These are phyloP conservation scores for Bombus ignitus DNA, from an alignment of 1,140 invertebrate species.

Conservation along the genomic window DNA sequence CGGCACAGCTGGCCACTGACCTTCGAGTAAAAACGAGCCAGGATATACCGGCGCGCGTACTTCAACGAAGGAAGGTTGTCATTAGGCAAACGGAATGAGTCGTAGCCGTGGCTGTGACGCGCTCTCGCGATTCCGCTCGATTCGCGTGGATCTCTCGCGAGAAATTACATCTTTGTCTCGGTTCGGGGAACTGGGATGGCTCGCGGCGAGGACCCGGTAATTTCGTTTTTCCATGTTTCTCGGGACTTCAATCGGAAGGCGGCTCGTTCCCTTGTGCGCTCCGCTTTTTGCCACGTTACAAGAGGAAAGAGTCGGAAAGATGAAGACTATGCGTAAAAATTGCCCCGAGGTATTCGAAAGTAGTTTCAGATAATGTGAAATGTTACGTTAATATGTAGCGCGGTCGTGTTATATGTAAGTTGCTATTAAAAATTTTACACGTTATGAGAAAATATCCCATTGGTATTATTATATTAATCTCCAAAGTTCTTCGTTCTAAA, in stretches of 20 bases:
- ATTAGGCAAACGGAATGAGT: slow-evolving; percentile 9
- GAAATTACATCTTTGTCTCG: slow-evolving; percentile 19
- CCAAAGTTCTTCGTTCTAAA: too few species aligned
- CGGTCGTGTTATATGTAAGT: too few species aligned
- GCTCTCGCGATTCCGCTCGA: not conserved
- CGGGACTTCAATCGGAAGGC: not conserved
- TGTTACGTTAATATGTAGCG: not conserved
- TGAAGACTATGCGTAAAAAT: not conserved
- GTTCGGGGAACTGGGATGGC: slow-evolving; percentile 6
- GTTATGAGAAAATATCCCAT: not conserved
- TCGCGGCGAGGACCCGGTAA: not conserved
- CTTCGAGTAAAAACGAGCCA: not conserved
- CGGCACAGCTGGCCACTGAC: not conserved
- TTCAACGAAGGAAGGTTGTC: not conserved
- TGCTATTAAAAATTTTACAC: not conserved
- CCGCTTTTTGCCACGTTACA: not conserved
- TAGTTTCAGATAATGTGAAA: not conserved
- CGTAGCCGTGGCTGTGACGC: not conserved
- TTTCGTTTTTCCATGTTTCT: slow-evolving; percentile 26
- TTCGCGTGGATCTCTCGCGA: not conserved
- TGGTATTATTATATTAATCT: too few species aligned
- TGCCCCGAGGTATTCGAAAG: not conserved
- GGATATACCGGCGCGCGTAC: not conserved
- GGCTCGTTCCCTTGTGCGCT: not conserved
- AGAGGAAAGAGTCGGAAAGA: not conserved